Base-by-base conservation (phyloP, 2,113 vertebrate genomes). In the Poicephalus gulielmi region DNA sequence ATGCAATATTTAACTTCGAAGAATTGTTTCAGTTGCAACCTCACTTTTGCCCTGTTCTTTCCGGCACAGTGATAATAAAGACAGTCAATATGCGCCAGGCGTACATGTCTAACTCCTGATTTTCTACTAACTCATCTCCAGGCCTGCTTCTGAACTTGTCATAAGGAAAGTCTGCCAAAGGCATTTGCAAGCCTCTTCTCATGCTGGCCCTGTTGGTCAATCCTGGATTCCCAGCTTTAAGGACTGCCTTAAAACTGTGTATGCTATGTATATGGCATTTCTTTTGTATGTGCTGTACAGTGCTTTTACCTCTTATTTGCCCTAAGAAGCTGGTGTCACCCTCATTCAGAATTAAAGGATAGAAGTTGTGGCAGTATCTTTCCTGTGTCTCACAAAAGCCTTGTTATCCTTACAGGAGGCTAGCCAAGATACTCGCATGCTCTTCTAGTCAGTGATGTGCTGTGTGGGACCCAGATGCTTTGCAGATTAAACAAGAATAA, bases 401-500 rank as follows among this genome's bases (percentile, higher is more conserved):
- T 49, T 24, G 7, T 20, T 88, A 33, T 6, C 17, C 33, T 86
- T 44, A 19, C 2, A 31, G 68, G 17, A 44, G 18, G 5, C 19
- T 18, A 78, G 24, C 20, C 24, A 35, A 37, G 87, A 75, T 18
- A 57, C 50, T 35, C 1, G 0, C 0, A 5, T 44, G 46, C 49
- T 74, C 35, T 33, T 79, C 37, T 27, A 69, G 50, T 5, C 10
- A 74, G 27, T 37, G 31, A 8, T 13, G 30, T 18, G 73, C 76
- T 75, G 17, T 35, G 64, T 67, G 81, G 81, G 68, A 83, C 68
- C 35, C 95, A 95, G 86, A 35, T 92, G 86, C 73, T 83, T n/a
- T 62, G 53, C 89, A 92, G 73, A 93, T 76, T 69, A 60, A 75
- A n/a, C 25, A 76, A 49, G 35, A 66, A 13, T 0, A 52, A 25